A percentile compares a stretch with the other conserved stretches of the same genome.
These are phyloP conservation scores for Cyprinodon diabolis DNA, from an alignment of 2,797 vertebrate genomes.

Conservation along the genomic window DNA sequence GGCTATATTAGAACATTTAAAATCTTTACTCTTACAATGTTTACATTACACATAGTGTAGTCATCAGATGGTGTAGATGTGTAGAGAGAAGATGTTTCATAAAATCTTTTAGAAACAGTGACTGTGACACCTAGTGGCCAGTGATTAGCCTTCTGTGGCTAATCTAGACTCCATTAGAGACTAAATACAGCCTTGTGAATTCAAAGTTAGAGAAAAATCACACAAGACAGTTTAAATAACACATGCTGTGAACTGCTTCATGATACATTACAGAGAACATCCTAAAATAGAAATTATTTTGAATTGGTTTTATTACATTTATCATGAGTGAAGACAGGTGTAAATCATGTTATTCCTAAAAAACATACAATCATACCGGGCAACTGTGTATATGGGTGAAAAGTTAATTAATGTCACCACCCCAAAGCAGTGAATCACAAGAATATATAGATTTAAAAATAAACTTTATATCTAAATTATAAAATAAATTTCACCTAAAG, in stretches of 20 bases:
- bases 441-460: no score
- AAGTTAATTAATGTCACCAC: no score
- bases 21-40: slow-evolving; percentile 7
- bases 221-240: background rate
- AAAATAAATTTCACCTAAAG: no score
- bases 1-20: background rate
- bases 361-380: no score
- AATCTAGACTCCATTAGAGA: slow-evolving; percentile 20
- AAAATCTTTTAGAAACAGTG: slow-evolving; percentile 54
- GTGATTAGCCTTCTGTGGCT: slow-evolving; percentile 19
- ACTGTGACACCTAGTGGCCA: slow-evolving; percentile 83
- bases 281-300: background rate
- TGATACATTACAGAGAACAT: no score
- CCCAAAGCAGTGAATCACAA: no score
- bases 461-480: no score
- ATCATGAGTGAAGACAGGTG: background rate
- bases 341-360: background rate
- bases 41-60: slow-evolving; percentile 9
- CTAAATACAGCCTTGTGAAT: background rate
- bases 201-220: background rate
- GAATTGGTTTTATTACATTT: background rate
- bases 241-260: no score
- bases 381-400: no score
- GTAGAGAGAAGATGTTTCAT: slow-evolving; percentile 12
- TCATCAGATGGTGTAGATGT: background rate